A percentile compares a stretch with the other conserved stretches of the same genome.
Conservation (phyloP, 2,888 invertebrate species). For the Drosophila quasianomalipes region DNA sequence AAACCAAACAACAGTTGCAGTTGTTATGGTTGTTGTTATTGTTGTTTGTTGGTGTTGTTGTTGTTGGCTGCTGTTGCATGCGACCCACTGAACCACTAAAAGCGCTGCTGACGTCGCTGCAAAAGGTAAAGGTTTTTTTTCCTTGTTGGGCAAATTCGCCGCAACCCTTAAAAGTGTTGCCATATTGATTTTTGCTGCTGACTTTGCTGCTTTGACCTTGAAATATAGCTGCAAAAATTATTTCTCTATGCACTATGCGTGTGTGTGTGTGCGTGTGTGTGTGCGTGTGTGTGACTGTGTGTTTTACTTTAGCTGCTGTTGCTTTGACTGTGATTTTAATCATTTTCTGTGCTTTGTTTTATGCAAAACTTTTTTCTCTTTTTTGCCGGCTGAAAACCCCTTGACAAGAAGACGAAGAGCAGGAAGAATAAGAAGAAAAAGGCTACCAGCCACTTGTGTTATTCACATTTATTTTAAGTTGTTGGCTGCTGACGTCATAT, state of each 20-base stretch:
- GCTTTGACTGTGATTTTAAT: conserved; percentile 55
- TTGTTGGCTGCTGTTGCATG: conserved; percentile 50
- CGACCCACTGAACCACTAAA: conserved; percentile 79
- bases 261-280: conserved; percentile 20
- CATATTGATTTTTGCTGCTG: conserved; percentile 73
- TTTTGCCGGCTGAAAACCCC: conserved; percentile 39
- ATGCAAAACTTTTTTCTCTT: conserved; percentile 47
- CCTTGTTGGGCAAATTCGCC: conserved; percentile 61
- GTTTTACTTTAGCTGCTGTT: conserved; percentile 47
- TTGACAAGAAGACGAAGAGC: conserved; percentile 28
- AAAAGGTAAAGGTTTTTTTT: conserved; percentile 23
- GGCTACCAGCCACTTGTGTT: conserved; percentile 3
- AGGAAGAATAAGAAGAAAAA: background rate
- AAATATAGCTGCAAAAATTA: conserved; percentile 68
- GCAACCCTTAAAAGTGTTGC: conserved; percentile 80
- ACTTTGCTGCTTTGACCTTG: conserved; percentile 76
- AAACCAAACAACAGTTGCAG: conserved; percentile 54
- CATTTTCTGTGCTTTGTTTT: conserved; percentile 49
- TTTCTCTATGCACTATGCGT: conserved; percentile 62
- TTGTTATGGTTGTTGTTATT: conserved; percentile 34
- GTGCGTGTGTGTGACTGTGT: conserved; percentile 33
- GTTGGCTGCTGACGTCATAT: conserved; percentile 60
- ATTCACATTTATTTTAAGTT: conserved; percentile 51
- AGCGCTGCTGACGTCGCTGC: conserved; percentile 21
- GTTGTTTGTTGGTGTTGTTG: conserved; percentile 25